Evolutionary conservation across 1,140 invertebrate species (phyloP), one percentile per base, ranked within the genome.

Genomic region (Argopecten irradians): DNA sequence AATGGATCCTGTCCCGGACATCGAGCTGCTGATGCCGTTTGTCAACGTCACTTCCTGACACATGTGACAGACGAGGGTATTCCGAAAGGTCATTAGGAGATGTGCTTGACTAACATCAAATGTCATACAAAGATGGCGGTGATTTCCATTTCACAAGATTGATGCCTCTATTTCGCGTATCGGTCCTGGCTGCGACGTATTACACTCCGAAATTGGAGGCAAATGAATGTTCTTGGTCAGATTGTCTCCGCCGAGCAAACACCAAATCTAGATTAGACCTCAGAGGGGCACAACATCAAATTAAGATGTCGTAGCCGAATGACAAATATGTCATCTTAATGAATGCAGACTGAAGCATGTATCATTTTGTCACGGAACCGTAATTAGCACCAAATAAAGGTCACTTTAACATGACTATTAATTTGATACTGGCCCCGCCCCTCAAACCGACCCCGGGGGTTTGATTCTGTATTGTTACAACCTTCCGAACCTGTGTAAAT

Each of bases 21-120:
- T 83, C 32, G 32, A 86, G 88, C 83, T 89, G 46, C 41, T 36
- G 43, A 36, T 82, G 85, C 82, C 85, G 83, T 89, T 89, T 89
- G 88, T 89, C 88, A 89, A 89, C 82, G 88, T 89, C 88, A 86
- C 55, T 82, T 82, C 55, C 71, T 82, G 88, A 85, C 88, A 89
- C 84, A 43, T 39, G 85, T 89, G 88, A 89, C 84, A 83, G 85
- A 89, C 88, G 88, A 89, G 88, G 86, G 71, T 89, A 83, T 86
- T 89, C 71, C 84, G 55, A 89, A 86, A 89, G 88, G 88, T 89
- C 85, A 82, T 89, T 86, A 82, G 88, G 36, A 86, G 88, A 89
- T 36, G 55, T 83, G 43, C 82, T 83, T 86, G 85, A 89, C 88
- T 84, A 89, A 89, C 88, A 86, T 43, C 88, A 89, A 89, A 86